Evolutionary conservation across 1,140 invertebrate genomes (phyloP).

Genomic region (Gonioctena quinquepunctata): DNA sequence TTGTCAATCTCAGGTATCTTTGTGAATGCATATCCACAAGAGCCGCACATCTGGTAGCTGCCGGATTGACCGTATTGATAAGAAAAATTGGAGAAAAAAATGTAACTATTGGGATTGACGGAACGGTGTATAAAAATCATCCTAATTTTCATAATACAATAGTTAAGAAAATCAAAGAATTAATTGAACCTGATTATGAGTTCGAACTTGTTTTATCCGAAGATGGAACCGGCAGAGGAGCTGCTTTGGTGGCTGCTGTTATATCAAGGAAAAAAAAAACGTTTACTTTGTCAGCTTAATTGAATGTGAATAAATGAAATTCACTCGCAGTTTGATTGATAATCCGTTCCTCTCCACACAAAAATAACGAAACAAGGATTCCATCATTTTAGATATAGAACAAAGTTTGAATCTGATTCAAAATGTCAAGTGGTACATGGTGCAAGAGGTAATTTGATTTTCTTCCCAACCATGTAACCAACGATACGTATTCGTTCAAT

Average conservation of each 20-base stretch:
- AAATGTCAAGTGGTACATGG: too few relatives aligned
- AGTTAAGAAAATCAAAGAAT: slow-evolving; percentile 84
- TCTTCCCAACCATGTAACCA: too few relatives aligned
- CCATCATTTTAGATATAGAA: too few relatives aligned
- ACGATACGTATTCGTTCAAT: too few relatives aligned
- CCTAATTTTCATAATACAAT: slow-evolving; percentile 96
- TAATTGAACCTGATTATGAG: slow-evolving; percentile 71
- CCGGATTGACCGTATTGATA: slow-evolving; percentile 78
- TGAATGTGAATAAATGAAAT: too few relatives aligned
- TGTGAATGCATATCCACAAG: slow-evolving; percentile 89
- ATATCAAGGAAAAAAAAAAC: too few relatives aligned
- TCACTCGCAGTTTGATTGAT: too few relatives aligned
- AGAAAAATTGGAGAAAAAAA: slow-evolving; percentile 84
- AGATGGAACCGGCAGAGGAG: slow-evolving; percentile 97
- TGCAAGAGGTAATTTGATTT: too few relatives aligned
- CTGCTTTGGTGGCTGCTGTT: slow-evolving; percentile 95
- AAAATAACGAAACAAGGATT: too few relatives aligned
- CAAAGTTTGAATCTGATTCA: too few relatives aligned
- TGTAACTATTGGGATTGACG: slow-evolving; percentile 96
- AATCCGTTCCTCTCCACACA: too few relatives aligned
- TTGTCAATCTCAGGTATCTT: slow-evolving; percentile 65
- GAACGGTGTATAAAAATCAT: slow-evolving; percentile 97
- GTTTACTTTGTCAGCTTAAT: too few relatives aligned
- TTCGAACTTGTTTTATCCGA: slow-evolving; percentile 97
- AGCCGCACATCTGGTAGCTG: slow-evolving; percentile 90